Evolutionary conservation across 2,888 invertebrate species (phyloP), one percentile per base, ranked within the genome.

Genomic region (Drosophila limbata): DNA sequence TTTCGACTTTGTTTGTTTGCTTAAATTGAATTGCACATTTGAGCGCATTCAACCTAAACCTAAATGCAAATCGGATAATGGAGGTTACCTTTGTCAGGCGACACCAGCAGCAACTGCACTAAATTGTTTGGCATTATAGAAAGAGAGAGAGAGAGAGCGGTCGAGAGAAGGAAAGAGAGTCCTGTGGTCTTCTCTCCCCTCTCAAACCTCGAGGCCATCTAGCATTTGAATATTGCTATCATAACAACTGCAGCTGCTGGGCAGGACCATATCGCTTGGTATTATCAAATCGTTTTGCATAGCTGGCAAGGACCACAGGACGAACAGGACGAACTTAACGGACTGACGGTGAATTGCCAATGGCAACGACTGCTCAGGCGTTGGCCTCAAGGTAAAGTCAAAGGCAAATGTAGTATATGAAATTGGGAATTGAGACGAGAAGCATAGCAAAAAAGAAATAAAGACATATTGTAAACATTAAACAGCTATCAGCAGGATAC

Each of bases 11-110:
- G 84, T 81, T 69, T 66, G 73, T 89, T 84, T 87, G 71, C 78
- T 88, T 80, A 79, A 88, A 88, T 89, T 85, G 83, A 90, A 88
- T 89, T 89, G 84, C 80, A 90, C 86, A 90, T 90, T 90, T 89
- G 79, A 89, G 90, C 81, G 84, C 89, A 88, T 88, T 89, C 90
- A 77, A 77, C 79, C 76, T 77, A 77, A 88, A 82, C 84, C 89
- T 81, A 77, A 90, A 88, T 81, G 83, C 73, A 89, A 90, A 86
- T 77, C 84, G 81, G 83, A 90, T 90, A 89, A 90, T 86, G 78
- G 79, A 71, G 88, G 76, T 81, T 86, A 84, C 83, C 77, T 76
- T 85, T 80, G 84, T 70, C 79, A 75, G 63, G 69, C 81, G 69
- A 77, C 73, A 80, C 77, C 69, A 65, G 62, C 66, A 79, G 59